Base-by-base conservation (phyloP, 2,113 vertebrate species). In the Clarias gariepinus region DNA sequence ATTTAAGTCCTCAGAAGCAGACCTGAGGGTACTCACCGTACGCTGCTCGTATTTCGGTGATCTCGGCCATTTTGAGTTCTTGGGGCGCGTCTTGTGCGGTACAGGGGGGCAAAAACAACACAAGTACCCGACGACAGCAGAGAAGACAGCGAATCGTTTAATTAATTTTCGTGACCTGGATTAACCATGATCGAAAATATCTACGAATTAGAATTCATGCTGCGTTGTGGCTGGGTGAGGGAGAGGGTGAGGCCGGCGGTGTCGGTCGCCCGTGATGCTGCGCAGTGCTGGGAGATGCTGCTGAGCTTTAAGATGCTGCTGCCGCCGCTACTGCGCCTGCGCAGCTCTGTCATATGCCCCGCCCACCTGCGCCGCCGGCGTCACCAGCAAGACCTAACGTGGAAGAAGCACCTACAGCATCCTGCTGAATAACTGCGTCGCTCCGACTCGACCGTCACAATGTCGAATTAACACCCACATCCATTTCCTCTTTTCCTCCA, bases 41-140 rank as follows among this genome's bases (percentile, higher is more conserved):
- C 87, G 92, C 89, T 85, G 94, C 91, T 95, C 92, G 92, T 90
- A 96, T 93, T 88, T 95, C 94, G 80, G 94, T 93, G 77, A 95
- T 94, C 91, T 96, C 95, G 94, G 95, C 95, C 95, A 96, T 96
- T 94, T 96, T 95, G 94, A 93, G 92, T 80, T 18, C 82, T 87
- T 61, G 82, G 77, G 76, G 82, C 69, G 88, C 90, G 91, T 82
- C 91, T 88, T 86, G 79, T 90, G 90, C 85, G 81, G 86, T 91
- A 82, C 86, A 15, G 41, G 1, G 1, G 57, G 30, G 12, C 3
- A 86, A 61, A 41, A 55, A 82, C 19, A 18, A 68, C 2, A 81
- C 30, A 53, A 69, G 58, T 33, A 33, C 60, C 6, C 68, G 60
- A 47, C 64, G 25, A 61, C 25, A 28, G 41, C 58, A 74, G 21